Evolutionary conservation across 2,888 invertebrate species (phyloP), one percentile per base, ranked within the genome.

Genomic region (Caenorhabditis sp.): DNA sequence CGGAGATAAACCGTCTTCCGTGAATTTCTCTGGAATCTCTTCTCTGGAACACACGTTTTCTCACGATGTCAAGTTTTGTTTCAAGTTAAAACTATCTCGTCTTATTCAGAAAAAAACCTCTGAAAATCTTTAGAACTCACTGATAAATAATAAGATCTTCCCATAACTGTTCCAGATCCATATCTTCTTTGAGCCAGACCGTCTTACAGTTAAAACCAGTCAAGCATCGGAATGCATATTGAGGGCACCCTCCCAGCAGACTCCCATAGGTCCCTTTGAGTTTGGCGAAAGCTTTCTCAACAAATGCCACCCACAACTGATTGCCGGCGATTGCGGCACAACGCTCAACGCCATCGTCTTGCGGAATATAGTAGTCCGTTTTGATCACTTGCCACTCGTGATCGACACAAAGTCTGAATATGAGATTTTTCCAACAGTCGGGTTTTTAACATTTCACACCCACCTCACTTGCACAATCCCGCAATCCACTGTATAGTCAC

Each of bases 231-330:
- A 61, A 41, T 16, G 61, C 41, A 7, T 14, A 0, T 24, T 22
- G 14, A 7, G 51, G 0, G 0, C 1, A 3, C 6, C 56, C 56
- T 6, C 69, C 54, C 12, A 1, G 0, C 1, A 69, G 35, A 2
- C 1, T 6, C 14, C 44, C 69, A 38, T 54, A 69, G 2, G 6
- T 35, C 19, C 54, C 54, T 0, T 1, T 10, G 3, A 8, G 7
- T 10, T 69, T 69, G 2, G 54, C 69, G 14, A 16, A 51, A 2
- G 35, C 56, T 54, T 56, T 56, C 41, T 56, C 56, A 22, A 69
- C 54, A 19, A 69, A 54, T 5, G 41, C 54, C n/a, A 35, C 54
- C 56, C 56, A 54, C 19, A 22, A 1, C 22, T 54, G 38, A 1
- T 35, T 31, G 2, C 12, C 12, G 8, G 14, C 0, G 4, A 44